Percentiles rank a stretch among this genome's conserved stretches.
Evolutionary conservation across 1,140 invertebrate species (phyloP).

Genomic region (Dryas iulia): DNA sequence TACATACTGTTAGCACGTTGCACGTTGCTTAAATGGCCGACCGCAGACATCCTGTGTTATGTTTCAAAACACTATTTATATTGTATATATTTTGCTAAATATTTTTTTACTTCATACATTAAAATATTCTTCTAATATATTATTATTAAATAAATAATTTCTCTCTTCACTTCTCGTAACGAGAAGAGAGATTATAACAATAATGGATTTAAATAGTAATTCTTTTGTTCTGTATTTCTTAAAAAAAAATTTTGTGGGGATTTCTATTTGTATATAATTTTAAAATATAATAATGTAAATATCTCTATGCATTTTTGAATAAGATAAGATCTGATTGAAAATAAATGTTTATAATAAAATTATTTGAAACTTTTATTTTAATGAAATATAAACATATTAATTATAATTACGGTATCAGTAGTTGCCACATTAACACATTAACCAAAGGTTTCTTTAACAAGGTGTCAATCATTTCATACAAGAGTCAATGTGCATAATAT

Average conservation of each 20-base stretch:
- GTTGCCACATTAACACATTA: too few relatives aligned
- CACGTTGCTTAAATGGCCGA: not conserved
- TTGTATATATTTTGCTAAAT: not conserved
- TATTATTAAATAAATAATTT: too few relatives aligned
- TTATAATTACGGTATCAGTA: too few relatives aligned
- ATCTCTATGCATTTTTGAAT: not conserved
- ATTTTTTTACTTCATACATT: too few relatives aligned
- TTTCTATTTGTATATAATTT: not conserved
- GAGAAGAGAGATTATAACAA: too few relatives aligned
- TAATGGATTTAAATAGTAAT: too few relatives aligned
- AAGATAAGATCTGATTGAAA: not conserved
- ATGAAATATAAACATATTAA: too few relatives aligned
- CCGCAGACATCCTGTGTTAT: not conserved
- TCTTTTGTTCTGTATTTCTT: not conserved
- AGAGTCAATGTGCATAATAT: too few relatives aligned
- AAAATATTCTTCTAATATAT: not conserved
- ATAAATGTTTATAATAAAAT: not conserved
- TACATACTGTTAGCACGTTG: not conserved
- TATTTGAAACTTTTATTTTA: not conserved
- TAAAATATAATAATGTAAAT: not conserved
- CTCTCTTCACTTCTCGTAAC: too few relatives aligned
- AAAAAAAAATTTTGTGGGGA: not conserved
- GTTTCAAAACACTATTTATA: not conserved
- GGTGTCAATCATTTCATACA: too few relatives aligned
- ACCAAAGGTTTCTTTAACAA: too few relatives aligned